A percentile compares a stretch with the other conserved stretches of the same genome.
Evolutionary conservation across 2,797 vertebrate species (phyloP).

Genomic region (Craterocephalus amniculus): DNA sequence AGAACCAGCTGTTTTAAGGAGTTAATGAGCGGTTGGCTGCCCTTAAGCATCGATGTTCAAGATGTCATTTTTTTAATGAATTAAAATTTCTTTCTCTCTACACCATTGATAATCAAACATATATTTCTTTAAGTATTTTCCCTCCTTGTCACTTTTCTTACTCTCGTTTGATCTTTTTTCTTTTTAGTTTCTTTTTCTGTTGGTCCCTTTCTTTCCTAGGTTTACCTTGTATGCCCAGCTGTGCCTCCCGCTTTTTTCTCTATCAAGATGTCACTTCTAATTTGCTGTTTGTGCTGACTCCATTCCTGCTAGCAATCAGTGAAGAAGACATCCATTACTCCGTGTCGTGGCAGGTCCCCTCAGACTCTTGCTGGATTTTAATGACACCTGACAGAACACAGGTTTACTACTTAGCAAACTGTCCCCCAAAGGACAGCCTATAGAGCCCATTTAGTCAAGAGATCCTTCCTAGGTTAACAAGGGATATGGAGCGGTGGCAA

Average conservation of each 20-base stretch:
- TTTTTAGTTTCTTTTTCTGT: slow-evolving; percentile 30
- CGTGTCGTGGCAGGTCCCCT: slow-evolving; percentile 74
- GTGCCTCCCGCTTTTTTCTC: slow-evolving; percentile 69
- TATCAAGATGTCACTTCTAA: slow-evolving; percentile 82
- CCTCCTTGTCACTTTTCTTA: slow-evolving; percentile 20
- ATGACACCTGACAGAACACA: slow-evolving; percentile 83
- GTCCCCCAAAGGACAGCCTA: slow-evolving; percentile 61
- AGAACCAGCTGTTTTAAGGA: slow-evolving; percentile 20
- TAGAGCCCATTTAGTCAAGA: slow-evolving; percentile 70
- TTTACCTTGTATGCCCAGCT: slow-evolving; percentile 72
- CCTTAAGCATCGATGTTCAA: slow-evolving; percentile 15
- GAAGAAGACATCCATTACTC: slow-evolving; percentile 81
- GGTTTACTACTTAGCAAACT: slow-evolving; percentile 80
- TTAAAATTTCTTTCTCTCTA: slow-evolving; percentile 10
- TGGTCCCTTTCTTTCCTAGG: slow-evolving; percentile 33
- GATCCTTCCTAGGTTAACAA: slow-evolving; percentile 58
- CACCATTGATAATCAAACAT: slow-evolving; percentile 11
- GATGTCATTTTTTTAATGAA: slow-evolving; percentile 24
- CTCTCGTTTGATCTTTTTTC: slow-evolving; percentile 30
- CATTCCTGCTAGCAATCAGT: slow-evolving; percentile 84
- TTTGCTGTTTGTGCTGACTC: slow-evolving; percentile 84
- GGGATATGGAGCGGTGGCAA: slow-evolving; percentile 43
- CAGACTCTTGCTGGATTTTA: slow-evolving; percentile 72
- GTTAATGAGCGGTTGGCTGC: slow-evolving; percentile 4
- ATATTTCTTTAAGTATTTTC: slow-evolving; percentile 10